phyloP scores from a whole-genome alignment of 2,888 invertebrate genomes.

The Cephonodes hylas region DNA sequence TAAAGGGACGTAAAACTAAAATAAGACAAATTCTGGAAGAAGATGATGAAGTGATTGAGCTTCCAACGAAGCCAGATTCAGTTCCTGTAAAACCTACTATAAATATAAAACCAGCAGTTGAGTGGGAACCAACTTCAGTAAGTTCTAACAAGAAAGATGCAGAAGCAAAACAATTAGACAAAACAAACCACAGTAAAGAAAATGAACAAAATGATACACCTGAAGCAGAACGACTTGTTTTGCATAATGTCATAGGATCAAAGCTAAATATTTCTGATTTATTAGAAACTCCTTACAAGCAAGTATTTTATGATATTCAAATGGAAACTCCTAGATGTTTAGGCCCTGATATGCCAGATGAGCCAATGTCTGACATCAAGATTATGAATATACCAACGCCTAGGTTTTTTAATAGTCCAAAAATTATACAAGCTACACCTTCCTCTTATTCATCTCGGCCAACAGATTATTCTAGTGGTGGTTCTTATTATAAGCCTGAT shows the following conservation, averaged over 20 bases:
- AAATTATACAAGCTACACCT: conserved; percentile 57
- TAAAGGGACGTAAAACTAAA: conserved; percentile 36
- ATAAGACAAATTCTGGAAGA: conserved; percentile 35
- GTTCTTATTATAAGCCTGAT: conserved; percentile 84
- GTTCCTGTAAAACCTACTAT: conserved; percentile 53
- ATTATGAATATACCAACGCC: conserved; percentile 81
- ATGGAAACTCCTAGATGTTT: conserved; percentile 81
- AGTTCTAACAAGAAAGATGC: conserved; percentile 27
- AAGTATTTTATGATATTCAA: conserved; percentile 67
- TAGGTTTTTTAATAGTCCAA: conserved; percentile 73
- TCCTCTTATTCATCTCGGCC: conserved; percentile 70
- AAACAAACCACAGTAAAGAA: too few relatives aligned
- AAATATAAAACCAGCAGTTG: conserved; percentile 46
- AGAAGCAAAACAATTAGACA: conserved; percentile 42
- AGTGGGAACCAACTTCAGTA: conserved; percentile 20
- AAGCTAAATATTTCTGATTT: conserved; percentile 74
- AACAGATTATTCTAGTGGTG: conserved; percentile 83
- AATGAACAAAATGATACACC: conserved; percentile 60
- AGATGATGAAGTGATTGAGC: conserved; percentile 31
- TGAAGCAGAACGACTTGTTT: conserved; percentile 61
- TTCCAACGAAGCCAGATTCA: conserved; percentile 16
- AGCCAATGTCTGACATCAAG: conserved; percentile 79
- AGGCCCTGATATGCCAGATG: conserved; percentile 64
- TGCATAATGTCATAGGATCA: conserved; percentile 68
- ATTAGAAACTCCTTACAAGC: conserved; percentile 82